A percentile compares a stretch with the other conserved stretches of the same genome.
phyloP scores from a whole-genome alignment of 2,113 vertebrate genomes.

The Microtus montanus region DNA sequence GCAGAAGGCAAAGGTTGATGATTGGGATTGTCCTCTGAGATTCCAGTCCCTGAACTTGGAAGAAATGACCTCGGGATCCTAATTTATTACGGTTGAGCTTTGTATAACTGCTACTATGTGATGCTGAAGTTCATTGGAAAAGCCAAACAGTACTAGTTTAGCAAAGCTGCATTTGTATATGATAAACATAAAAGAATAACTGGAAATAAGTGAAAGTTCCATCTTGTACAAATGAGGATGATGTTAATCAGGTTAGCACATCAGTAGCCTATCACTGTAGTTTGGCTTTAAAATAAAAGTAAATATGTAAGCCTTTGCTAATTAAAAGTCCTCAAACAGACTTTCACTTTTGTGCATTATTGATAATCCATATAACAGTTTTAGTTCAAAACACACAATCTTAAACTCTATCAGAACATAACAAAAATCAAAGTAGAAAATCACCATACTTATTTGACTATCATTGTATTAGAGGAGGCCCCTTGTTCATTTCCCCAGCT shows the following conservation, averaged over 20 bases:
- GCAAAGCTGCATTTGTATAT: conserved; percentile 46
- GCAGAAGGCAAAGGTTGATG: not conserved
- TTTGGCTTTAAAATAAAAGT: conserved; percentile 35
- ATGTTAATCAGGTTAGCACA: not conserved
- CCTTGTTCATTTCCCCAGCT: no score
- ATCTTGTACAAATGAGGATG: conserved; percentile 38
- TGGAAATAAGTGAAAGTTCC: conserved; percentile 54
- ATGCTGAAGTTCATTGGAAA: conserved; percentile 32
- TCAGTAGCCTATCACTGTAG: not conserved
- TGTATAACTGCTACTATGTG: conserved; percentile 20
- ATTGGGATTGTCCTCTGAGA: not conserved
- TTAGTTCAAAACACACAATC: not conserved
- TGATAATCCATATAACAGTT: not conserved
- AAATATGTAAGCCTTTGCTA: not conserved
- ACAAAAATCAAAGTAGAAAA: conserved; percentile 3
- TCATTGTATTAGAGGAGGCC: not conserved
- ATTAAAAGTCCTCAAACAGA: not conserved
- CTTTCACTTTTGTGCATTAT: not conserved
- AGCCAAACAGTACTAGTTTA: conserved; percentile 34
- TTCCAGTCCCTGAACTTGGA: not conserved
- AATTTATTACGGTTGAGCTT: conserved; percentile 50
- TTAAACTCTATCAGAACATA: not conserved
- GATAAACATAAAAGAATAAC: conserved; percentile 43
- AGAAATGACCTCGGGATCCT: not conserved
- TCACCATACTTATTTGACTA: not conserved